Evolutionary conservation across 2,113 vertebrate genomes (phyloP).

Genomic region (Xyliphius kryptos): DNA sequence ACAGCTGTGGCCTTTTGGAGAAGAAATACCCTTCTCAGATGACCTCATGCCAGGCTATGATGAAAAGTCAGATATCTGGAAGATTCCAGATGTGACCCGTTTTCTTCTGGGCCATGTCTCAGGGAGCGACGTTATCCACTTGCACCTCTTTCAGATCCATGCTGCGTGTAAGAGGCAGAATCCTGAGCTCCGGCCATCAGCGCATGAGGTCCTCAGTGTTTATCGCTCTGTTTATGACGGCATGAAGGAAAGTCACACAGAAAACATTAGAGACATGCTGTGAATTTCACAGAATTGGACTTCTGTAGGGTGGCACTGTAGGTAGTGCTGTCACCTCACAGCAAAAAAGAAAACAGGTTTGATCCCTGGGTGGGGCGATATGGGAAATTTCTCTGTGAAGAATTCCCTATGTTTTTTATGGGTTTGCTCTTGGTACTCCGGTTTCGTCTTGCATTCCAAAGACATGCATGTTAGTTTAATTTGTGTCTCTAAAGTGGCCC

Average conservation of each 20-base stretch:
- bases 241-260: constrained; percentile 65
- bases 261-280: constrained; percentile 77
- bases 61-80: constrained; percentile 93
- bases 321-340: too few species aligned
- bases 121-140: constrained; percentile 85
- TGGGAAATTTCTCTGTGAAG: too few species aligned
- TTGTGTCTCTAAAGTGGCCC: too few species aligned
- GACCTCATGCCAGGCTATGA: constrained; percentile 83
- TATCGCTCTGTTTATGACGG: constrained; percentile 74
- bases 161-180: constrained; percentile 72
- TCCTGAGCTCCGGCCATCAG: constrained; percentile 73
- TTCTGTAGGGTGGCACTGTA: too few species aligned
- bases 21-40: constrained; percentile 67
- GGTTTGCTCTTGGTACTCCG: too few species aligned
- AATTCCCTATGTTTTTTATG: too few species aligned
- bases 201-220: constrained; percentile 67
- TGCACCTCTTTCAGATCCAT: constrained; percentile 90
- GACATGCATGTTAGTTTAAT: too few species aligned
- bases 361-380: too few species aligned
- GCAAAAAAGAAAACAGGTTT: too few species aligned
- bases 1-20: constrained; percentile 81
- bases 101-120: constrained; percentile 80
- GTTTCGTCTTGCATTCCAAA: too few species aligned
- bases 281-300: constrained; percentile 52
- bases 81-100: constrained; percentile 82